Evolutionary conservation across 2,797 vertebrate genomes (phyloP).

Genomic region (Sebastolobus altivelis): DNA sequence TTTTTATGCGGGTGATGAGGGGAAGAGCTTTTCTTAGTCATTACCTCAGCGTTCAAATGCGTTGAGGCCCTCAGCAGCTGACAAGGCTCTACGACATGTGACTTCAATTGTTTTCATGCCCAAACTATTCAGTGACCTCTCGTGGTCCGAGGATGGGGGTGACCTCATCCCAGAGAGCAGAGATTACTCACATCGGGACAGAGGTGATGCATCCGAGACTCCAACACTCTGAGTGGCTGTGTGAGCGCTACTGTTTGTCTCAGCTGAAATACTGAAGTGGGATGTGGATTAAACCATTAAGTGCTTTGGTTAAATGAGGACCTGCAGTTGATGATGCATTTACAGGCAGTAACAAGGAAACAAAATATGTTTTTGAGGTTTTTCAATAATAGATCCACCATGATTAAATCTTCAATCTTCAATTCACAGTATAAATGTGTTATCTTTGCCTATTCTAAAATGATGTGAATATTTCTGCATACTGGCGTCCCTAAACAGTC

Average conservation of each 20-base stretch:
- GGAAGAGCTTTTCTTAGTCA: neutral
- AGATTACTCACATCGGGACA: slow-evolving; percentile 43
- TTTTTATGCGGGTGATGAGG: slow-evolving; percentile 2
- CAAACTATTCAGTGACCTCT: slow-evolving; percentile 39
- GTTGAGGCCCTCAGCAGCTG: slow-evolving; percentile 16
- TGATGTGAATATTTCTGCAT: too few species aligned
- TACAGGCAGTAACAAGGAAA: neutral
- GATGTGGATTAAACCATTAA: slow-evolving; percentile 10
- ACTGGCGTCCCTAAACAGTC: too few species aligned
- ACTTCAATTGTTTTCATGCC: slow-evolving; percentile 52
- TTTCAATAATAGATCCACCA: neutral
- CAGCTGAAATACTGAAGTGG: slow-evolving; percentile 1
- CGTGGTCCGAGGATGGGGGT: slow-evolving; percentile 22
- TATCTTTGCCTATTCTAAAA: too few species aligned
- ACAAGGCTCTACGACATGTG: neutral
- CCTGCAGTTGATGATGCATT: neutral
- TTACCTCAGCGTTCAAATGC: neutral
- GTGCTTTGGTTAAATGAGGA: neutral
- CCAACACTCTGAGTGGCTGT: slow-evolving; percentile 1
- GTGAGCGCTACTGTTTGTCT: slow-evolving; percentile 15
- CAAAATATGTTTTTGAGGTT: neutral
- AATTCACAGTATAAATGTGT: too few species aligned
- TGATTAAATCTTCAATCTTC: neutral
- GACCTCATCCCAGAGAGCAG: slow-evolving; percentile 53
- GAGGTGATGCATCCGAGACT: slow-evolving; percentile 23